Percentiles rank a stretch among this genome's conserved stretches.
These are phyloP conservation scores for Planococcus citri DNA, from an alignment of 1,140 invertebrate genomes.

Conservation along the genomic window DNA sequence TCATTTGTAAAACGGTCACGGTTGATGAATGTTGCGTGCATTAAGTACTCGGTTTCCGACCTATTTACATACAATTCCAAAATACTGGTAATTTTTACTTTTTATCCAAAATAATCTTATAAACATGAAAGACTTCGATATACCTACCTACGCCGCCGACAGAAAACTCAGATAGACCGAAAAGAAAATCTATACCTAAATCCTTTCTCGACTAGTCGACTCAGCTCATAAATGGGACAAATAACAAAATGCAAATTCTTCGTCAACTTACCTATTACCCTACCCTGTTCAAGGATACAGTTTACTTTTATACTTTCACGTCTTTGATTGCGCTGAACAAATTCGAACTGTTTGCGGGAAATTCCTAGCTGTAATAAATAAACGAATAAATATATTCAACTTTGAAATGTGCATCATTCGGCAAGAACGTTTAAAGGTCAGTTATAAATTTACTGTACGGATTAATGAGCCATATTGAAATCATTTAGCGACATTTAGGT, in stretches of 20 bases:
- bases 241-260: too few relatives aligned
- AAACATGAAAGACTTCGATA: neutral
- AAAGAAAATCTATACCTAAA: neutral
- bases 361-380: too few relatives aligned
- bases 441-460: neutral
- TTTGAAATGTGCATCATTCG: neutral
- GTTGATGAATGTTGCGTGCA: slow-evolving; percentile 2
- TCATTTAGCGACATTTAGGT: slow-evolving; percentile 1
- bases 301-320: too few relatives aligned
- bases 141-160: too few relatives aligned
- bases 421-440: neutral
- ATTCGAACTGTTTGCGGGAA: too few relatives aligned
- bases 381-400: neutral
- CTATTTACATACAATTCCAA: slow-evolving; percentile 3
- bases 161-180: neutral
- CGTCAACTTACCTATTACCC: too few relatives aligned
- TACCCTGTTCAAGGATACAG: too few relatives aligned
- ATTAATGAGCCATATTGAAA: neutral
- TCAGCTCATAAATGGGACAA: too few relatives aligned
- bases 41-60: neutral
- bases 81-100: neutral
- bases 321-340: too few relatives aligned
- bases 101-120: neutral
- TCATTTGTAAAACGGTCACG: neutral
- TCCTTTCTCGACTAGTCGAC: too few relatives aligned